Conservation (phyloP, 2,797 vertebrate genomes). For the Cetoscarus ocellatus region DNA sequence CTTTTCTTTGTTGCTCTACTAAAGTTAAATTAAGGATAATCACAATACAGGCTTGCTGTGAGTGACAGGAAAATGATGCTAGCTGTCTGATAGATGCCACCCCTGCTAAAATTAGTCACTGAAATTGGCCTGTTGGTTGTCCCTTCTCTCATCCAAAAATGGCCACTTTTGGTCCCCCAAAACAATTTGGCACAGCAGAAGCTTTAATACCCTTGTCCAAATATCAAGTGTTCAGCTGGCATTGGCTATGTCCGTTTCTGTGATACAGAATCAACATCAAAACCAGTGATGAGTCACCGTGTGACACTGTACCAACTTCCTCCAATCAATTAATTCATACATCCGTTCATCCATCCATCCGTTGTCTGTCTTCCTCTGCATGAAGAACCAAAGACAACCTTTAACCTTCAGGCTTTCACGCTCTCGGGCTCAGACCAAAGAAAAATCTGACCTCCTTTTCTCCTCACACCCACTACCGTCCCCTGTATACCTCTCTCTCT, state of each 20-base stretch:
- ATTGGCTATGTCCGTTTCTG: neutral
- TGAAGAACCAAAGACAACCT: slow-evolving; percentile 32
- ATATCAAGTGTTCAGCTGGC: neutral
- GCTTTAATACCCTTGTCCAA: neutral
- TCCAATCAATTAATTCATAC: slow-evolving; percentile 9
- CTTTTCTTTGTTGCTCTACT: too few species aligned
- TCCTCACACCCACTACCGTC: slow-evolving; percentile 39
- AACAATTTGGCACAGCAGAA: neutral
- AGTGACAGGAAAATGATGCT: neutral
- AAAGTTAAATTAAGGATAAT: neutral
- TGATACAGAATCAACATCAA: neutral
- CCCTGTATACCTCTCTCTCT: slow-evolving; percentile 12
- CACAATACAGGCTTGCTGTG: neutral
- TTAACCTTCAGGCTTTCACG: slow-evolving; percentile 37
- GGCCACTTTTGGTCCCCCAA: neutral
- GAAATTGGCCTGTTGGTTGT: neutral
- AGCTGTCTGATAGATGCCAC: neutral
- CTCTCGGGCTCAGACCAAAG: slow-evolving; percentile 40
- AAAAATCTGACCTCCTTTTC: slow-evolving; percentile 71
- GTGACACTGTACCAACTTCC: neutral
- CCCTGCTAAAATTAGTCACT: neutral
- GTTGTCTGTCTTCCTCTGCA: slow-evolving; percentile 19
- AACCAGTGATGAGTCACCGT: neutral
- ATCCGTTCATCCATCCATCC: slow-evolving; percentile 1
- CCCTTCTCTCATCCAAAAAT: neutral